Evolutionary conservation across 2,797 vertebrate species (phyloP), one percentile per base, ranked within the genome.

Genomic region (Cynodonichthys magdalenae): DNA sequence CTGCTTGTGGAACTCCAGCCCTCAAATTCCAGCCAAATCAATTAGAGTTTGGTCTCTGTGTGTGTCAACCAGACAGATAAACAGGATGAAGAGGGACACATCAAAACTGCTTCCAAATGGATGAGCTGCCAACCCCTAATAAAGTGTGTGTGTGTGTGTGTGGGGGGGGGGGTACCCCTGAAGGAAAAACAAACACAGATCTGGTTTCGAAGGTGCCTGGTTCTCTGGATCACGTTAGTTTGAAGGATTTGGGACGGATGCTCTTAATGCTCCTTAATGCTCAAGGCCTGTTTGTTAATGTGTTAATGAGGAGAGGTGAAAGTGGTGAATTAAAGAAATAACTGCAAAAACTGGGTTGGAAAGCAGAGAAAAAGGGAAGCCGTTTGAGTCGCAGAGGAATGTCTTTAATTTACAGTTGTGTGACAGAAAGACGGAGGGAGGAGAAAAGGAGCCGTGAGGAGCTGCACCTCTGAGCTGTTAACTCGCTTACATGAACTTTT

Each of bases 401-500:
- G 64, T 55, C 59, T 82, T 87, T 74, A 69, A 81, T 81, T 82
- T 83, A 67, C 69, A 70, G 65, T 55, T 1, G 56, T 83, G 83
- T 63, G 90, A 87, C 28, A 62, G 69, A 69, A 68, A 58, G 64
- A 48, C 44, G 54, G 56, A 79, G 59, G 78, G 75, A 65, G 67
- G 77, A 65, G 72, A 50, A 1, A 39, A 45, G 53, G 51, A 69
- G 70, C 69, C 34, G 65, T 6, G 63, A 88, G 80, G 65, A 3
- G 59, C 69, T 71, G 74, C 78, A 70, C 80, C 85, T 87, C 77
- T 0, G 53, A 86, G 89, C 52, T 82, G 85, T 87, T 85, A 84
- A 87, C 78, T 88, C 77, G 77, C 85, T 84, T 79, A 75, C 84
- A 62, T 6, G 51, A 90, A 89, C 90, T 92, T 92, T 93, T 92